Percentiles rank a stretch among this genome's conserved stretches.
These are phyloP conservation scores for Agonopterix alstromeriana DNA, from an alignment of 2,888 invertebrate genomes.

Conservation along the genomic window DNA sequence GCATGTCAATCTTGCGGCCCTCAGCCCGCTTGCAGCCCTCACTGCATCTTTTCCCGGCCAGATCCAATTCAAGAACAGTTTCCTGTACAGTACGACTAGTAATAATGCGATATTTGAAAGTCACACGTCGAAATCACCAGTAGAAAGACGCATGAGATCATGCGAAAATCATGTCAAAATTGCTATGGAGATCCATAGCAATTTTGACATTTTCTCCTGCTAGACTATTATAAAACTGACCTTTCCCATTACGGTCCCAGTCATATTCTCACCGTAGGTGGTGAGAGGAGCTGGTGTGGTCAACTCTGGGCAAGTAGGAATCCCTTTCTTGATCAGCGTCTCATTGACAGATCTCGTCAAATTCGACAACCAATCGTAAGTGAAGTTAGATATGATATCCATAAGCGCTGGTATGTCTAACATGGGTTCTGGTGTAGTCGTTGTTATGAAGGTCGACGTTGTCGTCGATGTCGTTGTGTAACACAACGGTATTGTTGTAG, in stretches of 20 bases:
- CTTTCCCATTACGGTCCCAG: slow-evolving; percentile 33
- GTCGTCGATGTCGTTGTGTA: slow-evolving; percentile 4
- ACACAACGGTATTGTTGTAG: too few species aligned
- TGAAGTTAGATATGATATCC: slow-evolving; percentile 29
- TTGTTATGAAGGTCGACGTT: neutral
- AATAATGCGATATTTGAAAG: too few species aligned
- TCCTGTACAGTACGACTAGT: too few species aligned
- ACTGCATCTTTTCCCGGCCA: too few species aligned
- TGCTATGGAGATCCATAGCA: too few species aligned
- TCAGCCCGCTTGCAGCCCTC: too few species aligned
- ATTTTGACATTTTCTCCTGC: too few species aligned
- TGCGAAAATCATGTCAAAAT: too few species aligned
- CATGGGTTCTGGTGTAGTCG: neutral
- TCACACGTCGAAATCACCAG: too few species aligned
- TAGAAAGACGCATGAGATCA: too few species aligned
- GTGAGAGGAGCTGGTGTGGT: slow-evolving; percentile 8
- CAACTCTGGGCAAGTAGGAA: slow-evolving; percentile 30
- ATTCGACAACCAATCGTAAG: slow-evolving; percentile 38
- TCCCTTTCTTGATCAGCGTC: slow-evolving; percentile 22
- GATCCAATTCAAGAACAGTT: too few species aligned
- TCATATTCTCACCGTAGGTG: slow-evolving; percentile 14
- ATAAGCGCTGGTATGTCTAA: slow-evolving; percentile 31
- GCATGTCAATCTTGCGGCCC: too few species aligned
- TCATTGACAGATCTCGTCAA: slow-evolving; percentile 32
- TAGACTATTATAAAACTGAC: slow-evolving; percentile 13